Evolutionary conservation across 2,797 vertebrate species (phyloP).

Genomic region (Gastrophryne carolinensis): DNA sequence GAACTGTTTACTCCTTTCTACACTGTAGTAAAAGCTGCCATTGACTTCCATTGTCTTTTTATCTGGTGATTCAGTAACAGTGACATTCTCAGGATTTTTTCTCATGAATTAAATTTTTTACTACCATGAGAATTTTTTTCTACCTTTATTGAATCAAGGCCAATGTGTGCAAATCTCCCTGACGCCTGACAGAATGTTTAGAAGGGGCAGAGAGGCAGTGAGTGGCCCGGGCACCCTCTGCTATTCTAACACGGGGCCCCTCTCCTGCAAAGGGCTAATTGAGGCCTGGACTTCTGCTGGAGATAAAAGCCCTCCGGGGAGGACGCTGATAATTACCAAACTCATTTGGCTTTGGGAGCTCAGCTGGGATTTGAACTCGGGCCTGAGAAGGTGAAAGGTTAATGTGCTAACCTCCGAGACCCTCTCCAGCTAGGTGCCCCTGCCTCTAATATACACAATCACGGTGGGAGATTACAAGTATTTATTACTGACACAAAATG

Average conservation of each 20-base stretch:
- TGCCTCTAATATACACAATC: neutral
- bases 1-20: no score
- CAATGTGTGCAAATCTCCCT: neutral
- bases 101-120: no score
- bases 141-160: no score
- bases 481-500: conserved; percentile 3
- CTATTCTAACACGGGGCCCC: conserved; percentile 41
- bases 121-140: no score
- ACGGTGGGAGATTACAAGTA: conserved; percentile 22
- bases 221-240: conserved; percentile 29
- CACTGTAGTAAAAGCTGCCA: no score
- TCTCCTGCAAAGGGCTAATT: conserved; percentile 32
- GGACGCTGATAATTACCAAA: conserved; percentile 48
- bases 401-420: conserved; percentile 44
- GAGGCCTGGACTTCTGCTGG: conserved; percentile 34
- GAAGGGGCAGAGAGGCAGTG: neutral
- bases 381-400: conserved; percentile 41
- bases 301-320: conserved; percentile 51
- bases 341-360: conserved; percentile 46
- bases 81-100: no score
- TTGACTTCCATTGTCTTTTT: no score
- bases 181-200: conserved; percentile 24
- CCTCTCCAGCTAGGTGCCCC: conserved; percentile 26
- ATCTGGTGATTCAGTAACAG: no score
- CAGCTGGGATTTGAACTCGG: conserved; percentile 52